Evolutionary conservation across 2,113 vertebrate species (phyloP).

Genomic region (Athene noctua): DNA sequence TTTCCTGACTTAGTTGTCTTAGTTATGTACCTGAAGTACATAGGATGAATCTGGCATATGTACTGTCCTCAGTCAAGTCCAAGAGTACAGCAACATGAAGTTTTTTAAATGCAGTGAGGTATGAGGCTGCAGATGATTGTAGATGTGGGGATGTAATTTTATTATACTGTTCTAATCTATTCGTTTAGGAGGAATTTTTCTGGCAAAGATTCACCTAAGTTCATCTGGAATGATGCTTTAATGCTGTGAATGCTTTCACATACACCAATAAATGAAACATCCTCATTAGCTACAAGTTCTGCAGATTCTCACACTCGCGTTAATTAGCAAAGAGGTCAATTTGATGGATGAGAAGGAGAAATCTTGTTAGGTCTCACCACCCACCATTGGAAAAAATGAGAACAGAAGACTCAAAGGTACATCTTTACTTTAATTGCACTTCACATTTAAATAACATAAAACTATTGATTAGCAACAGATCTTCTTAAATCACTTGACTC

Average conservation of each 20-base stretch:
- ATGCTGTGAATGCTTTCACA: conserved; percentile 55
- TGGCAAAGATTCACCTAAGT: conserved; percentile 42
- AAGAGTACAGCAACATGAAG: background rate
- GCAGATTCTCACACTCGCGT: conserved; percentile 41
- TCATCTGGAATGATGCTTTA: conserved; percentile 58
- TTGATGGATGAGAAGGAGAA: conserved; percentile 29
- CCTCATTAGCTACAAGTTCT: conserved; percentile 58
- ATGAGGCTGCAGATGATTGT: background rate
- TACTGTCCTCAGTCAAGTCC: background rate
- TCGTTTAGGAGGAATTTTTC: conserved; percentile 55
- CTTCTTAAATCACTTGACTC: conserved; percentile 16
- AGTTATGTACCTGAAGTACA: background rate
- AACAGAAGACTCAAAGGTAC: conserved; percentile 24
- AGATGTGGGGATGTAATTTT: conserved; percentile 33
- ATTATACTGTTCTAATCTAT: background rate
- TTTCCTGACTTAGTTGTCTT: background rate
- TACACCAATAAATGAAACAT: conserved; percentile 57
- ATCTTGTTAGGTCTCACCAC: conserved; percentile 9
- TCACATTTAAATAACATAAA: conserved; percentile 37
- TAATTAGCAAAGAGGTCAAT: conserved; percentile 65
- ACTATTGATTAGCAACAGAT: background rate
- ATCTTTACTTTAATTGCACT: conserved; percentile 26
- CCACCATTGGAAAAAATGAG: conserved; percentile 13
- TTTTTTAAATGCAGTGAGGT: background rate
- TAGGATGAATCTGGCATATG: background rate